A percentile compares a stretch with the other conserved stretches of the same genome.
phyloP scores from a whole-genome alignment of 2,888 invertebrate genomes.

The Leucophora obtusa region DNA sequence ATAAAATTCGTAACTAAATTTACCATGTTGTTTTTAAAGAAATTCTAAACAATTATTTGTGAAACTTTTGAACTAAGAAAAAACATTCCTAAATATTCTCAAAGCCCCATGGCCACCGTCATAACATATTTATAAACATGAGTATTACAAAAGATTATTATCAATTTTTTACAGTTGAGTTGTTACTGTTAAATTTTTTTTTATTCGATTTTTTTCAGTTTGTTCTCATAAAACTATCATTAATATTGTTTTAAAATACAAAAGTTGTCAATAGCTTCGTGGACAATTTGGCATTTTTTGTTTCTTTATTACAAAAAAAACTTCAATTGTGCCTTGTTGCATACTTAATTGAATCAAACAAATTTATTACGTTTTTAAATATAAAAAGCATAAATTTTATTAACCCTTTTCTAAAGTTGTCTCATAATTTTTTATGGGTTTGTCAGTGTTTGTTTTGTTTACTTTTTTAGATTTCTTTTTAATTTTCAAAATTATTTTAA shows the following conservation, averaged over 20 bases:
- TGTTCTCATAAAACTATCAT: conserved; percentile 57
- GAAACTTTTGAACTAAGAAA: no score
- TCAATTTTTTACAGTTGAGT: conserved; percentile 65
- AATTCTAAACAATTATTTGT: background rate
- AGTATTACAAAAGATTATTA: conserved; percentile 66
- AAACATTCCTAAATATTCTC: no score
- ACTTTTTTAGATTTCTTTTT: conserved; percentile 29
- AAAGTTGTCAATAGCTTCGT: conserved; percentile 50
- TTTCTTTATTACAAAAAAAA: conserved; percentile 33
- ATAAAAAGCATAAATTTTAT: conserved; percentile 45
- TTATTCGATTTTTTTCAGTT: conserved; percentile 21
- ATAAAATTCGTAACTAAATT: conserved; percentile 15
- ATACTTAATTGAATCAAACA: conserved; percentile 45
- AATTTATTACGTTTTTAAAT: conserved; percentile 13
- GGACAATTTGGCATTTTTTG: conserved; percentile 32
- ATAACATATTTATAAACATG: conserved; percentile 36
- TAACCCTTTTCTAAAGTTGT: conserved; percentile 44
- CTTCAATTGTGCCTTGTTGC: conserved; percentile 23
- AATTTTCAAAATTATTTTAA: conserved; percentile 3
- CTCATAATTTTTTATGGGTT: conserved; percentile 35
- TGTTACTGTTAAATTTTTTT: conserved; percentile 60
- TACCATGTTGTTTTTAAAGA: background rate
- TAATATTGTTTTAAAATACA: conserved; percentile 57
- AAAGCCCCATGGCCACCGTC: background rate
- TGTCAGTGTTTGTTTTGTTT: conserved; percentile 7